Conservation (phyloP, 2,113 vertebrate species). For the Fulica atra region DNA sequence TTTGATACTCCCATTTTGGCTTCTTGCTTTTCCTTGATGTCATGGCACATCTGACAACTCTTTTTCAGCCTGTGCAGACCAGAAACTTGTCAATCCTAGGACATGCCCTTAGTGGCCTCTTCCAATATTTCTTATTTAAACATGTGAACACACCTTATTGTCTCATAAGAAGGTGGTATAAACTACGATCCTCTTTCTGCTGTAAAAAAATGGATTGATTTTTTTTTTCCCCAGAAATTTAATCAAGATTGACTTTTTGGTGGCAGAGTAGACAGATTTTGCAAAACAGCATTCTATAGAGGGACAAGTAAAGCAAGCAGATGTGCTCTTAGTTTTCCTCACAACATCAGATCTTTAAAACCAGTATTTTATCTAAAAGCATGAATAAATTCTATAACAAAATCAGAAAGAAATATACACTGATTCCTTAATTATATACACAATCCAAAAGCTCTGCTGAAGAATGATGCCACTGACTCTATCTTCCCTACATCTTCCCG, state of each 20-base stretch:
- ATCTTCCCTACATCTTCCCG: neutral
- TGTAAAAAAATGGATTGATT: neutral
- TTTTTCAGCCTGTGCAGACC: neutral
- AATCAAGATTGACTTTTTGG: neutral
- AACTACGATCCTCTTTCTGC: fast-evolving
- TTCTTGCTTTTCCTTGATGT: neutral
- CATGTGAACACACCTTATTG: neutral
- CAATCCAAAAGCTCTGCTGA: neutral
- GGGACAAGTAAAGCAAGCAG: neutral
- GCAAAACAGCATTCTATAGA: neutral
- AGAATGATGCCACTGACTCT: neutral
- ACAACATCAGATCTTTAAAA: neutral
- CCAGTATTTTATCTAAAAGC: neutral
- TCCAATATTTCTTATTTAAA: neutral
- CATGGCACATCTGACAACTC: neutral
- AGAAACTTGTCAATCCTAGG: neutral
- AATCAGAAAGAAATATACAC: neutral
- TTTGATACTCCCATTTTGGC: neutral
- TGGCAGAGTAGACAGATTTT: neutral
- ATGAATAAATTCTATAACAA: neutral
- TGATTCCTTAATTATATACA: neutral
- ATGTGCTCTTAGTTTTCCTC: neutral
- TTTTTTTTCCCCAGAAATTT: neutral
- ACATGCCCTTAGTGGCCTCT: neutral
- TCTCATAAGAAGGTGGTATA: neutral